phyloP scores from a whole-genome alignment of 92 coral and sea anemone genomes.

The Epizoanthus ramosus region DNA sequence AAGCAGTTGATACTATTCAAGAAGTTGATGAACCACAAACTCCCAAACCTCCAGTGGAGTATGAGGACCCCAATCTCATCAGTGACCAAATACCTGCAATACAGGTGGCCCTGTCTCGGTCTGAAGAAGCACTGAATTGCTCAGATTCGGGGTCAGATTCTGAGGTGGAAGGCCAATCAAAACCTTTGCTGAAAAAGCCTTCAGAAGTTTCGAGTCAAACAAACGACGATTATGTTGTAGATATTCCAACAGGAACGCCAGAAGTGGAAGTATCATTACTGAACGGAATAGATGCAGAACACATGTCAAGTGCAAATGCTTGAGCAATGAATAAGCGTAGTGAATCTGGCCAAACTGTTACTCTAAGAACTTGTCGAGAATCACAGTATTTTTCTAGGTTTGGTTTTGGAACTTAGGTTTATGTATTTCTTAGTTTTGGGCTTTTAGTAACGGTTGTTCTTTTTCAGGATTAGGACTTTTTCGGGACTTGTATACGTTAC shows the following conservation, averaged over 20 bases:
- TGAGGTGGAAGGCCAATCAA: slow-evolving; percentile 16
- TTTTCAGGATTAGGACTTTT: too few species aligned
- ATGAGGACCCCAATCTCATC: slow-evolving; percentile 33
- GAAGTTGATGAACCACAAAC: slow-evolving; percentile 42
- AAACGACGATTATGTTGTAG: slow-evolving; percentile 15
- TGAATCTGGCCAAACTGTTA: too few species aligned
- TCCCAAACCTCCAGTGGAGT: slow-evolving; percentile 1
- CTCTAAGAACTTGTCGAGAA: too few species aligned
- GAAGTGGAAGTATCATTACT: slow-evolving; percentile 28
- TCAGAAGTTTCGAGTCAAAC: slow-evolving; percentile 2
- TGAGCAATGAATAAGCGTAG: background rate
- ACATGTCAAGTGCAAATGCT: slow-evolving; percentile 6
- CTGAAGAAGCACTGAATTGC: background rate
- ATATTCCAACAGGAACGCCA: slow-evolving; percentile 8
- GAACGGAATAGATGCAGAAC: slow-evolving; percentile 6
- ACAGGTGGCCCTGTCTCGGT: slow-evolving; percentile 32
- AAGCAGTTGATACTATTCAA: slow-evolving; percentile 17
- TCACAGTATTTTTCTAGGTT: too few species aligned
- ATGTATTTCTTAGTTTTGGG: too few species aligned
- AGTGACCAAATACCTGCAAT: slow-evolving; percentile 42
- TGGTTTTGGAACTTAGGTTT: too few species aligned
- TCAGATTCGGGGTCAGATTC: slow-evolving; percentile 37
- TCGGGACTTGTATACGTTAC: too few species aligned
- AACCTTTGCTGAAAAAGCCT: slow-evolving; percentile 22
- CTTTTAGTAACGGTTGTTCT: too few species aligned